Base-by-base conservation (phyloP, 2,797 vertebrate species). In the Mus minutoides region DNA sequence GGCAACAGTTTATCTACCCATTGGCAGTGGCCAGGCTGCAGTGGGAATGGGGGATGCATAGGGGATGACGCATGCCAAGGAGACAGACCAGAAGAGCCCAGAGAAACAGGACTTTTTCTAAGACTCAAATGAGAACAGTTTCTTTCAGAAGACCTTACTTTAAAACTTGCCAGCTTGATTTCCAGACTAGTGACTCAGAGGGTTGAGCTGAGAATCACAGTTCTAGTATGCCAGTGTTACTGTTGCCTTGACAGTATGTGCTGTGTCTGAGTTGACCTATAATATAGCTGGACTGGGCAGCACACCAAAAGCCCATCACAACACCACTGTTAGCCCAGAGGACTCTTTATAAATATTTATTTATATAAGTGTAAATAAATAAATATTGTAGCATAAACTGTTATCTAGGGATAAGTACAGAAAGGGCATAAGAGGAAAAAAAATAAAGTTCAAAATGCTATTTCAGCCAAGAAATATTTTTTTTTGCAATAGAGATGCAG, bases 101-200 rank as follows among this genome's bases (percentile, higher is more conserved):
- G 26, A 77, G 49, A 52, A 58, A 78, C 34, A 69, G 49, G 58
- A 49, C 37, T 83, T 96, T 92, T 92, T 62, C 54, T 56, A 95
- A 92, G 67, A 88, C 17, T 95, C 34, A 46, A 10, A 43, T 67
- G 62, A 67, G 24, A 46, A 26, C 13, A 3, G 12, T 96, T 34
- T 86, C 22, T 80, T 49, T 87, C 78, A 93, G 67, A 96, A 80
- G 31, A 56, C 12, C 17, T 95, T 93, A 86, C 86, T 92, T 92
- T 64, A 31, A 54, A 89, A 77, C 6, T n/a, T 93, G n/a, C 2
- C 43, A 78, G 56, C 69, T 94, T 37, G 62, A 37, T 56, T 67
- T 73, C 62, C 56, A 79, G 54, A 43, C 43, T 56, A 17, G 37
- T 60, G 80, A 91, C 31, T 60, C 79, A 71, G 71, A 93, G 37